Conservation (phyloP, 2,113 vertebrate species). For the Benitochromis conjunctus region DNA sequence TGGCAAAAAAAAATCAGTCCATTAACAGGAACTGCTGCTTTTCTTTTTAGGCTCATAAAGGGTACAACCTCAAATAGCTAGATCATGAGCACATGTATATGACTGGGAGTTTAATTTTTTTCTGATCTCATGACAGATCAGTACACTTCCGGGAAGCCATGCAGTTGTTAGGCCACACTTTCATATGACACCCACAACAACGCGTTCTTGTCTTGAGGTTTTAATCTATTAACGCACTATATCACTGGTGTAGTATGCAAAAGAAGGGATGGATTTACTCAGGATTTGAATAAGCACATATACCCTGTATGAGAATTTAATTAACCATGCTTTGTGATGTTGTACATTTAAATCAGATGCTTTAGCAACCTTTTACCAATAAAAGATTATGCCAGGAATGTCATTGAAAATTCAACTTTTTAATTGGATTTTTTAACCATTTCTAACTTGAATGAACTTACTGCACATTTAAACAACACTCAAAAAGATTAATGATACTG, state of each 20-base stretch:
- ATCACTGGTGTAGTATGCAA: not conserved
- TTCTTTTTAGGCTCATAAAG: not conserved
- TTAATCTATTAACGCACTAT: not conserved
- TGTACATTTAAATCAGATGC: not conserved
- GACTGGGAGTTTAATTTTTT: not conserved
- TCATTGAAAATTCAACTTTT: not conserved
- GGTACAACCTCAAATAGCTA: not conserved
- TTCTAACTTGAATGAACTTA: not conserved
- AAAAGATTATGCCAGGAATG: not conserved
- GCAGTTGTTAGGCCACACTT: not conserved
- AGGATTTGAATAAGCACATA: not conserved
- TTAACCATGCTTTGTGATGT: not conserved
- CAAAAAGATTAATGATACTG: not conserved
- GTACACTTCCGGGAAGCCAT: not conserved
- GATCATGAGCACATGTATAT: not conserved
- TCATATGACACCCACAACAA: conserved; percentile 7
- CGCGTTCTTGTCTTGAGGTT: not conserved
- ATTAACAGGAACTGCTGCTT: not conserved
- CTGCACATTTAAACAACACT: not conserved
- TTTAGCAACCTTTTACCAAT: not conserved
- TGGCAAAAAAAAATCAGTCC: not conserved
- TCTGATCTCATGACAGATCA: not conserved
- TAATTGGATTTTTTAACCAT: not conserved
- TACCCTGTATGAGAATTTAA: not conserved
- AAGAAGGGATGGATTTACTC: not conserved